Evolutionary conservation across 1,140 invertebrate genomes (phyloP).

Genomic region (Hyles vespertilio): DNA sequence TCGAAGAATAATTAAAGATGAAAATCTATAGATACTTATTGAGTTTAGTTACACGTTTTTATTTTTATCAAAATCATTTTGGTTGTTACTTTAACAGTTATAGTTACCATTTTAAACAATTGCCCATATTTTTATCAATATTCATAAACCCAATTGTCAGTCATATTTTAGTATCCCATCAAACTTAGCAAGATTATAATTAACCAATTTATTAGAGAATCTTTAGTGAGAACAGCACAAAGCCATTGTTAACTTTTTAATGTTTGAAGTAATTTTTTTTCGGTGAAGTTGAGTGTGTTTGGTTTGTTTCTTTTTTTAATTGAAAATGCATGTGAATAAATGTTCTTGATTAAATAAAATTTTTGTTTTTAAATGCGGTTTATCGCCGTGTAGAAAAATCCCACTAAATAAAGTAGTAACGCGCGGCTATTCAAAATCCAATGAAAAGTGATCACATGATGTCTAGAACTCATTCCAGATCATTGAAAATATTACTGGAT

Average conservation of each 20-base stretch:
- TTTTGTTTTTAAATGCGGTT: background rate
- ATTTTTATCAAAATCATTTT: no score
- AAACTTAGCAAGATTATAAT: background rate
- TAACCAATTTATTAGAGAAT: background rate
- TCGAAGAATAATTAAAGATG: no score
- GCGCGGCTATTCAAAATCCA: no score
- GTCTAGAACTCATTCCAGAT: no score
- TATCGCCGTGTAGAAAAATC: background rate
- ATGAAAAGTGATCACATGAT: no score
- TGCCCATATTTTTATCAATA: no score
- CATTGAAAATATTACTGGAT: no score
- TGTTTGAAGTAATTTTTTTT: constrained; percentile 48
- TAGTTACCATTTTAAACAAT: no score
- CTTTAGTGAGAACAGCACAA: constrained; percentile 27
- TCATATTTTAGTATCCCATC: background rate
- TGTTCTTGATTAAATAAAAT: constrained; percentile 60
- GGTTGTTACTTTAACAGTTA: no score
- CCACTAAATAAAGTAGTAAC: background rate
- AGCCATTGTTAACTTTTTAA: constrained; percentile 29
- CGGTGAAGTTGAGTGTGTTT: constrained; percentile 57
- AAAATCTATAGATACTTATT: no score
- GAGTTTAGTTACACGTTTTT: no score
- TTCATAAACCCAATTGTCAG: no score
- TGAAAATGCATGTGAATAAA: constrained; percentile 68
- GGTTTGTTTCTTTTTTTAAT: constrained; percentile 62